Evolutionary conservation across 2,797 vertebrate species (phyloP).

Genomic region (Gadopsis marmoratus): DNA sequence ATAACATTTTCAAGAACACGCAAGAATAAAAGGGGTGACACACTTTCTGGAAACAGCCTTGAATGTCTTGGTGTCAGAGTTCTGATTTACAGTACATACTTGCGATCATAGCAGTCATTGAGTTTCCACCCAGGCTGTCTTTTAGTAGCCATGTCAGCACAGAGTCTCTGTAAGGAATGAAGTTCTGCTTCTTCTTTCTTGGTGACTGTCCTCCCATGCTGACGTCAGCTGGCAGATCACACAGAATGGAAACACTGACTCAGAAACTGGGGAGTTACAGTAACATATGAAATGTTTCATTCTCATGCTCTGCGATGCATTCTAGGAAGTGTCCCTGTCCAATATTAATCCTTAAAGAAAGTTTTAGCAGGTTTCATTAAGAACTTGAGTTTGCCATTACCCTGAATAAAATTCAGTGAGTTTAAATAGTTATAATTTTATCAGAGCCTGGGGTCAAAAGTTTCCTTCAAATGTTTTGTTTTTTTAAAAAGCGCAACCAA

Average conservation of each 20-base stretch:
- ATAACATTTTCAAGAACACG: conserved; percentile 9
- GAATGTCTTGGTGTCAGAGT: conserved; percentile 11
- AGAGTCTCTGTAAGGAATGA: conserved; percentile 97
- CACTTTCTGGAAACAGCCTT: background rate
- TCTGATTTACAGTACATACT: conserved; percentile 85
- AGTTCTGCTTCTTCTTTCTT: conserved; percentile 92
- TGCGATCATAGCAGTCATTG: conserved; percentile 97
- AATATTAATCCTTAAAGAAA: background rate
- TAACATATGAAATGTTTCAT: conserved; percentile 14
- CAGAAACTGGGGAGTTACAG: background rate
- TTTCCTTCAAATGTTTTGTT: background rate
- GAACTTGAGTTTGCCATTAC: background rate
- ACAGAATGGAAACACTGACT: conserved; percentile 37
- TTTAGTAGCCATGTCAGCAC: conserved; percentile 98
- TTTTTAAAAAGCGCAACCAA: background rate
- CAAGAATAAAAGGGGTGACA: background rate
- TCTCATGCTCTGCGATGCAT: background rate
- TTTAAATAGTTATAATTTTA: background rate
- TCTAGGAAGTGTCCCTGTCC: background rate
- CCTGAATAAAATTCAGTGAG: conserved; percentile 12
- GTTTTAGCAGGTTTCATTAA: background rate
- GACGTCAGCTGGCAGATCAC: conserved; percentile 89
- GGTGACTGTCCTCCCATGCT: conserved; percentile 85
- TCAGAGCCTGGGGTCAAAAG: background rate
- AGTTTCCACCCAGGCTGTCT: conserved; percentile 98